Evolutionary conservation across 1,140 invertebrate genomes (phyloP), one percentile per base, ranked within the genome.

Genomic region (Caenorhabditis brenneri): DNA sequence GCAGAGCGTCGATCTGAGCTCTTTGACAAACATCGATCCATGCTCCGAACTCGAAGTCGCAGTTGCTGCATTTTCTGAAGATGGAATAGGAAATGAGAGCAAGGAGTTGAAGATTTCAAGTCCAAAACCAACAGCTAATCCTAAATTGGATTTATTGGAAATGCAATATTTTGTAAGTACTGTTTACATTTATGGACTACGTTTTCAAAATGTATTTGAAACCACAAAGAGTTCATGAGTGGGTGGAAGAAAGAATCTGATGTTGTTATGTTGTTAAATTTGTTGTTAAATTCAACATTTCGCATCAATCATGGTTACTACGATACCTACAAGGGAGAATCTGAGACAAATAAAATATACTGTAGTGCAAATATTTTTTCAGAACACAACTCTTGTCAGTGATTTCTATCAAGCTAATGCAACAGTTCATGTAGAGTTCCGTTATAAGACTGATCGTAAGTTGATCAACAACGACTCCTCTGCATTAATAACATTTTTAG

Each of bases 401-500:
- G 65, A 74, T 24, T 74, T 74, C 36, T 74, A 74, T 12, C 19
- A 24, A 74, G 65, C 65, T n/a, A 24, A 51, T 48, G 51, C 33
- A 6, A 65, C 51, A n/a, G 51, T 80, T 27, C 65, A 51, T 39
- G 48, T 81, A 5, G 58, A 39, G 31, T 60, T 78, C 33, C 69
- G 48, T 29, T 80, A 58, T 60, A 24, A 51, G 39, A 39, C 39
- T 80, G 74, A 84, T 42, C 36, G 65, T 74, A 46, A 74, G 65
- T 74, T 36, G 42, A 29, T 42, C 15, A 12, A 27, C 0, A 55
- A 27, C 9, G 39, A 42, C 5, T 42, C 12, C 1, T 55, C n/a
- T n/a, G 7, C 19, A 55, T 55, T 2, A 2, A 55, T n/a, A 55
- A 24, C 27, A 7, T 27, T 12, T 86, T 74, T 46, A 88, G 88